Evolutionary conservation across 2,797 vertebrate genomes (phyloP).

Genomic region (Scolopax rusticola): DNA sequence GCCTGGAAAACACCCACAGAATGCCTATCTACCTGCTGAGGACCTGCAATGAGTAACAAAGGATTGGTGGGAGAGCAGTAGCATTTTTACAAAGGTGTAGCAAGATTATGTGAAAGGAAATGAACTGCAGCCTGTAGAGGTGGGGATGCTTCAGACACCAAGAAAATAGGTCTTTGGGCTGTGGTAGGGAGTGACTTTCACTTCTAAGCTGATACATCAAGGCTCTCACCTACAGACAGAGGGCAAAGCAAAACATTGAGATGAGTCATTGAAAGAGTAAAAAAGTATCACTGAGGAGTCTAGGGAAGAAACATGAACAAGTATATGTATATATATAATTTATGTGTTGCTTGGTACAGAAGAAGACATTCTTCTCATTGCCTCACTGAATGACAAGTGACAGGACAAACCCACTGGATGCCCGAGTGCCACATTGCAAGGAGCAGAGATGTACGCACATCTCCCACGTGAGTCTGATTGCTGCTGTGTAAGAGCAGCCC

Average conservation of each 20-base stretch:
- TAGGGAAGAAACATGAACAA: background rate
- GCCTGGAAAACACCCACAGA: background rate
- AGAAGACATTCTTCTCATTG: background rate
- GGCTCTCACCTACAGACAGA: background rate
- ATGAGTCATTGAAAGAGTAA: background rate
- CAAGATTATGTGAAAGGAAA: background rate
- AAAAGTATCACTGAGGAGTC: background rate
- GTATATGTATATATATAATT: accelerated
- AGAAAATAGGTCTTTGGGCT: background rate
- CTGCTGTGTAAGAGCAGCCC: too few relatives aligned
- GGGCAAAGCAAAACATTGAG: background rate
- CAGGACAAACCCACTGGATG: background rate
- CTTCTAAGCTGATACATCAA: background rate
- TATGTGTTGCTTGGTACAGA: background rate
- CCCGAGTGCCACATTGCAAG: accelerated
- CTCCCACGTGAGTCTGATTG: accelerated
- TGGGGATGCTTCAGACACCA: background rate
- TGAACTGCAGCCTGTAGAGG: background rate
- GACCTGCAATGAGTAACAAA: accelerated
- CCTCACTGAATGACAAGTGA: background rate
- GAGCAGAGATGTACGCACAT: too few relatives aligned
- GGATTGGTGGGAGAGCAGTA: background rate
- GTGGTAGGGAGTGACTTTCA: background rate
- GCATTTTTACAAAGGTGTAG: background rate
- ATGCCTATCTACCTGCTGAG: background rate